Evolutionary conservation across 2,113 vertebrate genomes (phyloP).

Genomic region (Hypomesus transpacificus): DNA sequence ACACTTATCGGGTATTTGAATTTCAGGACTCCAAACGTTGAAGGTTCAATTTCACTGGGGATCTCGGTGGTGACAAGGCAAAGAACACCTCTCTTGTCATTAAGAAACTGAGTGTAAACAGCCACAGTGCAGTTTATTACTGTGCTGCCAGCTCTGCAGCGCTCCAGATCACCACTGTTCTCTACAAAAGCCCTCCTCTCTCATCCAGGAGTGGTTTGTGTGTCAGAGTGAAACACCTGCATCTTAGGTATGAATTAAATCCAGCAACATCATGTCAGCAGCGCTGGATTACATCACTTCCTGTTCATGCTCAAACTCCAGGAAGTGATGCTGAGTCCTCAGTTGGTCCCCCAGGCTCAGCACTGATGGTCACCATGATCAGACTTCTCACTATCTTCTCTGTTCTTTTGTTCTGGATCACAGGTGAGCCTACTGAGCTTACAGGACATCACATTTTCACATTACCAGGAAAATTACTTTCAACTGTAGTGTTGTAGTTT

Average conservation of each 20-base stretch:
- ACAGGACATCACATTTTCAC: neutral
- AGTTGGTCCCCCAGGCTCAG: too few relatives aligned
- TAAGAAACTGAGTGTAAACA: too few relatives aligned
- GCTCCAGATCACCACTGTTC: slow-evolving; percentile 8
- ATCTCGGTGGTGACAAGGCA: too few relatives aligned
- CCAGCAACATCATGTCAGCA: neutral
- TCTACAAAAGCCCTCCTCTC: slow-evolving; percentile 50
- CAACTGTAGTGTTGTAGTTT: too few relatives aligned
- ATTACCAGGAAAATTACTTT: too few relatives aligned
- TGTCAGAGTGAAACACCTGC: neutral
- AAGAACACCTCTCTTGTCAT: too few relatives aligned
- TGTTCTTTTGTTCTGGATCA: neutral
- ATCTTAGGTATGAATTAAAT: neutral
- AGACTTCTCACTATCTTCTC: too few relatives aligned
- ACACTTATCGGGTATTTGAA: too few relatives aligned
- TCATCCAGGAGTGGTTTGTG: too few relatives aligned
- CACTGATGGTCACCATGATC: too few relatives aligned
- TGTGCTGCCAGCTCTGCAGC: slow-evolving; percentile 48
- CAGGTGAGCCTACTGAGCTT: neutral
- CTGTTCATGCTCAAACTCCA: neutral
- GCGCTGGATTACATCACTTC: neutral
- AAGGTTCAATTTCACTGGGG: slow-evolving; percentile 12
- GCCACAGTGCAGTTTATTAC: slow-evolving; percentile 32
- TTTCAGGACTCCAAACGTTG: too few relatives aligned
- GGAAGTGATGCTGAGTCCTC: neutral